phyloP scores from a whole-genome alignment of 2,888 invertebrate species.

The Lasioglossum pauxillum region DNA sequence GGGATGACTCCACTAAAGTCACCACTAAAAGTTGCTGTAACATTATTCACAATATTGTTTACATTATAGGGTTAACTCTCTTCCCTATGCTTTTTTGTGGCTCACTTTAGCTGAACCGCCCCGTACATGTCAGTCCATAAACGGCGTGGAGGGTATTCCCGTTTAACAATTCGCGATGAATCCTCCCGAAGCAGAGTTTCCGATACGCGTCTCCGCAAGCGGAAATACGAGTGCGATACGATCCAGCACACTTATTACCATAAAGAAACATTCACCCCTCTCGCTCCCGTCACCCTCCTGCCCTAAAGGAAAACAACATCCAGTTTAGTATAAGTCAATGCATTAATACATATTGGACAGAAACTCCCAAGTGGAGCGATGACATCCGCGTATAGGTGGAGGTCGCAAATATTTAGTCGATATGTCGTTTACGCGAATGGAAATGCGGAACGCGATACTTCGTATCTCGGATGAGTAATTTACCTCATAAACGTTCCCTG shows the following conservation, averaged over 20 bases:
- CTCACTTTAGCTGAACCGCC: not conserved
- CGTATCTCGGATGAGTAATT: slow-evolving; percentile 55
- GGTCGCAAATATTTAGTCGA: slow-evolving; percentile 43
- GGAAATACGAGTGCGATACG: not conserved
- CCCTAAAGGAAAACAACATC: not conserved
- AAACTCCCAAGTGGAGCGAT: slow-evolving; percentile 17
- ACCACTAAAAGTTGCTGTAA: too few relatives aligned
- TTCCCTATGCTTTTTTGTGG: too few relatives aligned
- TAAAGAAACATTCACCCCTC: not conserved
- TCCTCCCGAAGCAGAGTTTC: not conserved
- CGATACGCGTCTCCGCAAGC: not conserved
- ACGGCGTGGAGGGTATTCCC: not conserved
- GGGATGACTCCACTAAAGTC: too few relatives aligned
- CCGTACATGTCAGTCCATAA: not conserved
- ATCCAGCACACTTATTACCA: not conserved
- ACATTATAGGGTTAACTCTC: too few relatives aligned
- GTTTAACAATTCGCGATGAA: not conserved
- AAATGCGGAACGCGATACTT: slow-evolving; percentile 39
- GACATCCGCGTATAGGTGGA: slow-evolving; percentile 7
- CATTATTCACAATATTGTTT: too few relatives aligned
- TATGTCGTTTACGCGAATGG: slow-evolving; percentile 27
- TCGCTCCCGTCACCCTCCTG: not conserved
- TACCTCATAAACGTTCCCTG: slow-evolving; percentile 46
- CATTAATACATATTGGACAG: slow-evolving; percentile 26
- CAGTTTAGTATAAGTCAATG: slow-evolving; percentile 11